A percentile compares a stretch with the other conserved stretches of the same genome.
Conservation (phyloP, 1,140 invertebrate genomes). For the Achatina immaculata region DNA sequence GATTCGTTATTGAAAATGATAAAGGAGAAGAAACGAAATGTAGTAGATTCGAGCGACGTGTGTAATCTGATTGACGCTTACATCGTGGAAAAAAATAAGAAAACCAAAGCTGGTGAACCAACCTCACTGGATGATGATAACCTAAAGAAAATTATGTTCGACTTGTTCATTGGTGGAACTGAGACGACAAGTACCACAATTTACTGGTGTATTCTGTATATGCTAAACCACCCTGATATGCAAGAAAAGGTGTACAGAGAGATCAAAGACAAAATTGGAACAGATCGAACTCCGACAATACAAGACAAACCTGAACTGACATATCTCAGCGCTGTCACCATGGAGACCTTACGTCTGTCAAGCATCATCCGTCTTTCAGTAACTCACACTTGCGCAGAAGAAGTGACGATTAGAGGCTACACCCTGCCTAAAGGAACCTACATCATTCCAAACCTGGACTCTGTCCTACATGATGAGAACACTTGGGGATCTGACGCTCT, state of each 20-base stretch:
- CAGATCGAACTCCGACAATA: background rate
- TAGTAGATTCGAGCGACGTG: background rate
- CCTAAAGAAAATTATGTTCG: constrained; percentile 64
- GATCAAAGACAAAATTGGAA: background rate
- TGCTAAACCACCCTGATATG: background rate
- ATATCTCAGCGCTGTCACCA: background rate
- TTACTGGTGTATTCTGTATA: background rate
- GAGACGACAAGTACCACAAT: constrained; percentile 77
- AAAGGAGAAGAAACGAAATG: constrained; percentile 20
- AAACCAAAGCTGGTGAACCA: background rate
- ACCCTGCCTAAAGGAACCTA: background rate
- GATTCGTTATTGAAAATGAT: background rate
- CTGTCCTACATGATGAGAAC: background rate
- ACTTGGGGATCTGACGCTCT: background rate
- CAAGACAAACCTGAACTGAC: background rate
- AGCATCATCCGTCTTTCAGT: background rate
- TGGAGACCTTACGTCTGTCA: background rate
- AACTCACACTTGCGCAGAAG: background rate
- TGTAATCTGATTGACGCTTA: background rate
- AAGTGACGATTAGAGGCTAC: background rate
- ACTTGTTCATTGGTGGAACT: constrained; percentile 90
- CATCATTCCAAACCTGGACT: background rate
- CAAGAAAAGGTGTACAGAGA: background rate
- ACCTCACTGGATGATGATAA: background rate
- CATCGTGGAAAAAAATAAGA: background rate